Evolutionary conservation across 2,888 invertebrate species (phyloP), one percentile per base, ranked within the genome.

Genomic region (Oegoconia quadripuncta): DNA sequence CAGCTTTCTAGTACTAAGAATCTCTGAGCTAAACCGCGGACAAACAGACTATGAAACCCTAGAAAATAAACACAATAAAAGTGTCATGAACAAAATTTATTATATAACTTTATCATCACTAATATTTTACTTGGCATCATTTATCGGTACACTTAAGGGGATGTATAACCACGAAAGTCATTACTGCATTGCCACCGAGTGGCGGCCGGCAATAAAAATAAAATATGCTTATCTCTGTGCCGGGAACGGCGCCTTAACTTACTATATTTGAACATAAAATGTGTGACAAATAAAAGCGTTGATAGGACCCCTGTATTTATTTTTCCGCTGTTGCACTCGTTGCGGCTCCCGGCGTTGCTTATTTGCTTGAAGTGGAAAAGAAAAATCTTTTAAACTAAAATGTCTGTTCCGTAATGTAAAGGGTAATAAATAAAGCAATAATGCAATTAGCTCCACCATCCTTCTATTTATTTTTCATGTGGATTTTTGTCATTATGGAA

Each of bases 181-280:
- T 69, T 65, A 64, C 54, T 42, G 48, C 48, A 51, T 57, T 58
- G 59, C 65, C 63, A 60, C 62, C 56, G 53, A 59, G 60, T 52
- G 54, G 46, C 52, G 52, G 55, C 49, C 43, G 57, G 59, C 61
- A 60, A 71, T 71, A 69, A 72, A 74, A 68, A 64, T 72, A 69
- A 74, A 68, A 72, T 72, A 72, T 65, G 66, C 64, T 68, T 69
- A 71, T 69, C 65, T 54, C n/a, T 16, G 9, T 55, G 54, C 53
- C 52, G 53, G 25, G 55, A 51, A 52, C 66, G 52, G 56, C 49
- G 64, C 55, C 64, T 65, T 71, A 66, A 68, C 63, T 65, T 59
- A 55, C 53, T 34, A 37, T 57, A 57, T 50, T 52, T 55, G 57
- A 58, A 61, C 64, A 63, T 55, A 59, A n/a, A 64, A 64, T 60